Base-by-base conservation (phyloP, 1,140 invertebrate genomes). In the Stegodyphus dumicola region DNA sequence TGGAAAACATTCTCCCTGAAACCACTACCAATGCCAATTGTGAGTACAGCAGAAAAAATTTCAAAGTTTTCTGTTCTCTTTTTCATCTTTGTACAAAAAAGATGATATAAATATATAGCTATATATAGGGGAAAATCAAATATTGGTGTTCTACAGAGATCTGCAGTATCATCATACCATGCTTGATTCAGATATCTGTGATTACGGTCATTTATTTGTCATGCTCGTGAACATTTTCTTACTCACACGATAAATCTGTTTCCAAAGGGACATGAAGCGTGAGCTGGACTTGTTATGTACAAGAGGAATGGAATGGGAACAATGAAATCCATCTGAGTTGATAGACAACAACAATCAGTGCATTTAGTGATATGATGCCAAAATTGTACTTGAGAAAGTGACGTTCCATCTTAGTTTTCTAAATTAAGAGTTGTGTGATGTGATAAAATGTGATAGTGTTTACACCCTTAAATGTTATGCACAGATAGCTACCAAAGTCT, bases 401-500 rank as follows among this genome's bases (percentile, higher is more conserved):
- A 85, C 70, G 81, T 85, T 85, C 81, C 81, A 85, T 85, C 81
- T 85, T 85, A 85, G 81, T 85, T 85, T 85, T 85, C 81, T 85
- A 85, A 85, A 85, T 85, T 85, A 85, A 85, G 81, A 85, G 74
- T 85, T 85, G 74, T 85, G 81, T 85, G 73, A 85, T 85, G 81
- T 85, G 81, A 85, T 85, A 85, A 85, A 85, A 85, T 85, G 81
- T 85, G 81, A 85, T 85, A 85, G 81, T 85, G 81, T 85, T 85
- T 85, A 85, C 81, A 85, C 73, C 81, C 81, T 77, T 85, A 85
- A 85, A 85, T 85, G 81, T 85, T 85, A 85, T 85, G 81, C 81
- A 85, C 81, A 85, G 81, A 85, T 85, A 85, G 81, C 81, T 76
- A 85, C 81, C 81, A 85, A 85, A 85, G 81, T 85, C 81, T 85